phyloP scores from a whole-genome alignment of 2,888 invertebrate genomes.

The Napeogenes inachia region DNA sequence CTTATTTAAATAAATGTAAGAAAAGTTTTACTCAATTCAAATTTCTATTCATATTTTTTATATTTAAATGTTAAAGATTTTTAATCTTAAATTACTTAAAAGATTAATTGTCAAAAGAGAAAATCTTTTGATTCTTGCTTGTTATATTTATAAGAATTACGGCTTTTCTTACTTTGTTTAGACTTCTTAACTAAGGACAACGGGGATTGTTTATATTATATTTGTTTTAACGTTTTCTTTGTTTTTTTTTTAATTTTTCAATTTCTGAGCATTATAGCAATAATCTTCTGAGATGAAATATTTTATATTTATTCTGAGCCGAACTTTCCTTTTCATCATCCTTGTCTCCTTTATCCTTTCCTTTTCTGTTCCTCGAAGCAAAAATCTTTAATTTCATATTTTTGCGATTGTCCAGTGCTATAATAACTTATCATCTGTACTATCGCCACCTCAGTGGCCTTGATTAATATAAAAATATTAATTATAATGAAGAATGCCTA shows the following conservation, averaged over 20 bases:
- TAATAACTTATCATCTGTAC: too few relatives aligned
- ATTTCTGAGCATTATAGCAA: conserved; percentile 25
- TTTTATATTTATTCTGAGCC: conserved; percentile 4
- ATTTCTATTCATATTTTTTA: too few relatives aligned
- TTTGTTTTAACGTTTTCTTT: conserved; percentile 28
- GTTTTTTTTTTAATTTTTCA: conserved; percentile 25
- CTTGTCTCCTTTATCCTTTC: too few relatives aligned
- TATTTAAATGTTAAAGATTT: too few relatives aligned
- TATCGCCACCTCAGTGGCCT: too few relatives aligned
- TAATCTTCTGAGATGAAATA: conserved; percentile 16
- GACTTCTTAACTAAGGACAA: conserved; percentile 30
- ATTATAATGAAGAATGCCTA: too few relatives aligned
- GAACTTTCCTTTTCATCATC: neutral
- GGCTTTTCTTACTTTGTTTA: conserved; percentile 23
- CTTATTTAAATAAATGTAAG: too few relatives aligned
- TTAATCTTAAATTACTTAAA: neutral
- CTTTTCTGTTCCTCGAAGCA: too few relatives aligned
- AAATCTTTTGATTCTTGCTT: neutral
- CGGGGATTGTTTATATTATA: conserved; percentile 36
- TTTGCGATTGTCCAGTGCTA: too few relatives aligned
- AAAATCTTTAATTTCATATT: too few relatives aligned
- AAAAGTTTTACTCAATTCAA: too few relatives aligned
- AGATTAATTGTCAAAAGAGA: conserved; percentile 1
- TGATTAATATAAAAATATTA: too few relatives aligned
- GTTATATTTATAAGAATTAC: neutral